Percentiles rank a stretch among this genome's conserved stretches.
These are phyloP conservation scores for Sphaerophoria rueppellii DNA, from an alignment of 2,888 invertebrate species.

Conservation along the genomic window DNA sequence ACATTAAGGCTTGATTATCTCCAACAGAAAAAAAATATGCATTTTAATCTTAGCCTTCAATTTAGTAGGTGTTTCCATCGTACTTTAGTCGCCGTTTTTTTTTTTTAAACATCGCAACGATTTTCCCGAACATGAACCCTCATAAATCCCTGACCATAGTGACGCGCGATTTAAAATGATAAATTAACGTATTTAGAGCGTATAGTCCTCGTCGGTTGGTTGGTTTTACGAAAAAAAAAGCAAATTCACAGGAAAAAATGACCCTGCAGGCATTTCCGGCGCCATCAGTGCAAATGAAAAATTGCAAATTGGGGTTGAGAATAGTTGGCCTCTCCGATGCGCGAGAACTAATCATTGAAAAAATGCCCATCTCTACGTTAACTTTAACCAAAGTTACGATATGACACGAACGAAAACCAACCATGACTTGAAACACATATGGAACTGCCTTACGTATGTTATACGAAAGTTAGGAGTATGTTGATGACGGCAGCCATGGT, in stretches of 20 bases:
- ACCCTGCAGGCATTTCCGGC: slow-evolving; percentile 30
- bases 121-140: slow-evolving; percentile 42
- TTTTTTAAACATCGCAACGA: slow-evolving; percentile 51
- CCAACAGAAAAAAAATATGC: no score
- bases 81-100: slow-evolving; percentile 2
- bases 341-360: slow-evolving; percentile 54
- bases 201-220: not conserved
- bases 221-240: slow-evolving; percentile 26
- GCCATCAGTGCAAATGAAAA: slow-evolving; percentile 64
- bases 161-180: slow-evolving; percentile 71
- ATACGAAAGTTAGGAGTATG: slow-evolving; percentile 39
- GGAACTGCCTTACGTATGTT: not conserved
- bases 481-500: slow-evolving; percentile 54
- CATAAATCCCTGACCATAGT: slow-evolving; percentile 69
- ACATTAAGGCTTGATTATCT: no score
- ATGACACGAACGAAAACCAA: not conserved
- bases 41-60: slow-evolving; percentile 7
- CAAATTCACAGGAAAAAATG: not conserved
- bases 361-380: slow-evolving; percentile 53
- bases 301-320: slow-evolving; percentile 48
- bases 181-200: slow-evolving; percentile 68
- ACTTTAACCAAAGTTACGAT: slow-evolving; percentile 24
- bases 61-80: not conserved
- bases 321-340: slow-evolving; percentile 50
- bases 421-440: slow-evolving; percentile 62